Conservation (phyloP, 2,888 invertebrate species). For the Sarcophaga variegata region DNA sequence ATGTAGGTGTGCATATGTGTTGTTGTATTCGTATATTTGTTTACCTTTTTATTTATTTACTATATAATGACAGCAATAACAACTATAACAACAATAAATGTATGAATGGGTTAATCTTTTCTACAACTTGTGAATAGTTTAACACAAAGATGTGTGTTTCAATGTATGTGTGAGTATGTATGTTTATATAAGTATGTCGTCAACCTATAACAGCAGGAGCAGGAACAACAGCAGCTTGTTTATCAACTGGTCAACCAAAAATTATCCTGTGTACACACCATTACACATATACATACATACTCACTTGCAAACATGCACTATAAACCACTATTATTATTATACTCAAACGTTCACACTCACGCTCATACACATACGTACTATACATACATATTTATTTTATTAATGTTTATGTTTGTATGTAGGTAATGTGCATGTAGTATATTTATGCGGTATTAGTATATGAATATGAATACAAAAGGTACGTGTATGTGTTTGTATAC, state of each 20-base stretch:
- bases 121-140: constrained; percentile 14
- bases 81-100: constrained; percentile 8
- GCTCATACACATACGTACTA: neutral
- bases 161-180: neutral
- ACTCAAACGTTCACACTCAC: constrained; percentile 7
- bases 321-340: constrained; percentile 32
- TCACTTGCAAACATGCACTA: neutral
- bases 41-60: constrained; percentile 33
- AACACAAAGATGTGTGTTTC: neutral
- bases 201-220: constrained; percentile 13
- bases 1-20: neutral
- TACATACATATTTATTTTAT: constrained; percentile 43
- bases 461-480: constrained; percentile 30
- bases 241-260: constrained; percentile 65
- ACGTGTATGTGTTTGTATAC: constrained; percentile 12
- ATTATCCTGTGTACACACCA: constrained; percentile 31
- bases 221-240: constrained; percentile 55
- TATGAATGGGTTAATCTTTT: constrained; percentile 17
- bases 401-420: constrained; percentile 36
- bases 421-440: constrained; percentile 1
- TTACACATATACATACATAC: neutral
- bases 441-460: constrained; percentile 31
- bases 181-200: constrained; percentile 10
- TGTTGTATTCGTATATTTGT: constrained; percentile 11
- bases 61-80: constrained; percentile 35